These are phyloP conservation scores for Amphiprion percula DNA, from an alignment of 2,113 vertebrate genomes.

Conservation along the genomic window DNA sequence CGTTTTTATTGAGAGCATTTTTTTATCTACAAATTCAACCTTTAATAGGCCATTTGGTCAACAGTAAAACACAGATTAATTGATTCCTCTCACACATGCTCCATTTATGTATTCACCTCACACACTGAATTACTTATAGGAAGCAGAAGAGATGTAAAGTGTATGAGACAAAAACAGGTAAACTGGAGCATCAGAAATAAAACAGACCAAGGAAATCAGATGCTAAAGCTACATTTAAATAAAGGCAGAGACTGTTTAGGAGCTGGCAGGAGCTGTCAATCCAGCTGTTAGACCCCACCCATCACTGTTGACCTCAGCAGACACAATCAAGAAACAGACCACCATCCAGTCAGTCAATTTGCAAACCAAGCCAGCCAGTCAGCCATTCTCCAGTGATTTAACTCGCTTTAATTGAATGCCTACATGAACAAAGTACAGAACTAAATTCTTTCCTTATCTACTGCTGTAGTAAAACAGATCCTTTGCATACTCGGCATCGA, in stretches of 20 bases:
- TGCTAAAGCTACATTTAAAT: neutral
- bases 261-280: slow-evolving; percentile 52
- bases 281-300: slow-evolving; percentile 38
- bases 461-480: slow-evolving; percentile 41
- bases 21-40: slow-evolving; percentile 50
- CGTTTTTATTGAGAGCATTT: slow-evolving; percentile 37
- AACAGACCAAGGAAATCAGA: slow-evolving; percentile 1
- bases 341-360: slow-evolving; percentile 43
- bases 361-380: slow-evolving; percentile 29
- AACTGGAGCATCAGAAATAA: slow-evolving; percentile 8
- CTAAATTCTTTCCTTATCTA: slow-evolving; percentile 33
- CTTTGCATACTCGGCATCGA: slow-evolving; percentile 35
- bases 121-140: slow-evolving; percentile 19
- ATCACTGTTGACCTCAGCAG: slow-evolving; percentile 51
- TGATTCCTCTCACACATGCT: slow-evolving; percentile 41
- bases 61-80: slow-evolving; percentile 58
- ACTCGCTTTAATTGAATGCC: slow-evolving; percentile 54
- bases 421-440: slow-evolving; percentile 44
- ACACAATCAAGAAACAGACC: slow-evolving; percentile 38
- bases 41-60: slow-evolving; percentile 64
- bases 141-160: slow-evolving; percentile 20
- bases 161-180: slow-evolving; percentile 10
- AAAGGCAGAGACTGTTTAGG: slow-evolving; percentile 13
- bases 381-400: slow-evolving; percentile 44
- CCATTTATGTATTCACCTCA: slow-evolving; percentile 32